Conservation (phyloP, 2,888 invertebrate genomes). For the Drosophila anomalata region DNA sequence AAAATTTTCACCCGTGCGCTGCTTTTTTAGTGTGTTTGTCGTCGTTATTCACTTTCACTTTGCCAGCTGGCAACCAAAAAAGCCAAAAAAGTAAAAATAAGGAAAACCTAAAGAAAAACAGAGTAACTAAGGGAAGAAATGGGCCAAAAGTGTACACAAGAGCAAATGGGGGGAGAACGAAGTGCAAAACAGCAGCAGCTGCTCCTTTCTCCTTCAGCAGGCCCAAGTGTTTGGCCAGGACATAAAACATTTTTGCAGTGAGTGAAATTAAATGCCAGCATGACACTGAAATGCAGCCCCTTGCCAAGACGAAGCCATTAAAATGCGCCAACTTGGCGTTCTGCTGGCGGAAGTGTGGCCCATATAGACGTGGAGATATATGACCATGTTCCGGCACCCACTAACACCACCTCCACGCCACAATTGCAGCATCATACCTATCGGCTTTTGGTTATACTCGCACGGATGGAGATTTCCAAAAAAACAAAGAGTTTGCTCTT, state of each 20-base stretch:
- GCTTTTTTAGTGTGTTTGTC: conserved; percentile 28
- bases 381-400: conserved; percentile 31
- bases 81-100: conserved; percentile 18
- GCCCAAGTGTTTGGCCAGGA: conserved; percentile 75
- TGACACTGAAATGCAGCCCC: conserved; percentile 75
- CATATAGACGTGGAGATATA: conserved; percentile 42
- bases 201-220: conserved; percentile 53
- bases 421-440: conserved; percentile 20
- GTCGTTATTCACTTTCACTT: conserved; percentile 64
- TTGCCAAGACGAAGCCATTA: conserved; percentile 73
- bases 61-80: conserved; percentile 47
- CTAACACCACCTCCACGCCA: conserved; percentile 15
- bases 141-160: conserved; percentile 22
- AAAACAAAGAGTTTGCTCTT: not conserved
- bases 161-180: conserved; percentile 19
- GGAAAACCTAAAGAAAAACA: not conserved
- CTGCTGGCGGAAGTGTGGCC: conserved; percentile 62
- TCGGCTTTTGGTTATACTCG: conserved; percentile 6
- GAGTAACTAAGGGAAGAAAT: conserved; percentile 5
- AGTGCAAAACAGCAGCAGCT: conserved; percentile 57
- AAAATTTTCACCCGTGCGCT: conserved; percentile 69
- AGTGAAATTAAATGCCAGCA: conserved; percentile 79
- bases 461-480: not conserved
- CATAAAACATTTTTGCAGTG: conserved; percentile 77
- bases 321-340: conserved; percentile 71